phyloP scores from a whole-genome alignment of 2,888 invertebrate genomes.

The Nomada fabriciana region DNA sequence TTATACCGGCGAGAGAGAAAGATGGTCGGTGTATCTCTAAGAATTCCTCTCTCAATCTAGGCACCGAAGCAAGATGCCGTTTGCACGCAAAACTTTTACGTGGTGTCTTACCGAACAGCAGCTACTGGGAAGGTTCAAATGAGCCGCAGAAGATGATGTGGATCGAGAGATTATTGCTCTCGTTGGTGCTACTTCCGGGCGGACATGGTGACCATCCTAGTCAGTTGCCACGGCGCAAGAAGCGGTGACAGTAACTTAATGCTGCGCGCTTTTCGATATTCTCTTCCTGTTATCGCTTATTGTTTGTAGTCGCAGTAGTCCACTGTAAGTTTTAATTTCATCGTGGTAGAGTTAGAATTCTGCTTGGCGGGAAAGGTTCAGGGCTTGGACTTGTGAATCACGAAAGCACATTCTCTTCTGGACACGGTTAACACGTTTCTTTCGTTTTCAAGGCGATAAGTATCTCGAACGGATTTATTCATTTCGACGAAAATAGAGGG shows the following conservation, averaged over 20 bases:
- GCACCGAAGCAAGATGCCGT: constrained; percentile 39
- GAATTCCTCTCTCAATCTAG: constrained; percentile 50
- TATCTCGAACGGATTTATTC: not conserved
- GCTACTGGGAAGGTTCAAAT: constrained; percentile 70
- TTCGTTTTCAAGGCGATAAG: not conserved
- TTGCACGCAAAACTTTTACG: constrained; percentile 41
- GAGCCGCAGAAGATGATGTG: constrained; percentile 78
- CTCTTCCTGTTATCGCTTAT: not conserved
- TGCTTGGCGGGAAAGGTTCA: not conserved
- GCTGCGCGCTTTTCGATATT: constrained; percentile 21
- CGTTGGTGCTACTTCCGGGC: constrained; percentile 79
- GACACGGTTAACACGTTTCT: not conserved
- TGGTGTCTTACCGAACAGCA: constrained; percentile 67
- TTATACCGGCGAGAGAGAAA: not conserved
- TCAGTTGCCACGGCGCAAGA: constrained; percentile 77
- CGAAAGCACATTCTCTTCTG: no score
- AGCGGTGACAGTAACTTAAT: constrained; percentile 78
- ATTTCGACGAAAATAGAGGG: not conserved
- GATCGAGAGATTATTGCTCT: constrained; percentile 79
- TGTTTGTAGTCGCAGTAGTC: not conserved
- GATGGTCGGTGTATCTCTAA: constrained; percentile 24
- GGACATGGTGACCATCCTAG: constrained; percentile 74
- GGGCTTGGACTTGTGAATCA: not conserved
- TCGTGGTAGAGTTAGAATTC: not conserved
- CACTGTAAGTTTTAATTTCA: not conserved